These are phyloP conservation scores for Pseudomugil gertrudae DNA, from an alignment of 2,797 vertebrate genomes.

Conservation along the genomic window DNA sequence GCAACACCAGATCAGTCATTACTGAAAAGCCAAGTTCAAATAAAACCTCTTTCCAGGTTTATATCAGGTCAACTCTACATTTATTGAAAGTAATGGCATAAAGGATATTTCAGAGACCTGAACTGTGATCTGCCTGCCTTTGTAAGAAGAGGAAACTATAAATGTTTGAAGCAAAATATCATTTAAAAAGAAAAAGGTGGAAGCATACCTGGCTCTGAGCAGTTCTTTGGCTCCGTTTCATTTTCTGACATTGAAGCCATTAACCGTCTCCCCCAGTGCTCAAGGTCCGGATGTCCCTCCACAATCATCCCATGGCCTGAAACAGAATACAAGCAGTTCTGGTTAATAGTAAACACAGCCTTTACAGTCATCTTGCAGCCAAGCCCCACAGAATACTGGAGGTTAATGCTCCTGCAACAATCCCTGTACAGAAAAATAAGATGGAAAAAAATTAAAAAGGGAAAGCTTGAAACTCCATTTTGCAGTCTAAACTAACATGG, in stretches of 20 bases:
- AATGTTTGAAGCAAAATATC: neutral
- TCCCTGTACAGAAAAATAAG: neutral
- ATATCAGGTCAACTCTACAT: neutral
- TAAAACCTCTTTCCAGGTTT: neutral
- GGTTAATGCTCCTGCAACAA: neutral
- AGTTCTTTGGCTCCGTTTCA: conserved; percentile 76
- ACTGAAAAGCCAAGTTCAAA: no score
- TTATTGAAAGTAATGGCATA: neutral
- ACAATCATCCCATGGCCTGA: conserved; percentile 81
- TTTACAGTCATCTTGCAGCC: neutral
- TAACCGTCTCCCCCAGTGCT: conserved; percentile 80
- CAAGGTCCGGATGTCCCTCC: conserved; percentile 55
- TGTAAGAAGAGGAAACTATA: neutral
- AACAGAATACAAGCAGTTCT: conserved; percentile 20
- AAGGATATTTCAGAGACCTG: neutral
- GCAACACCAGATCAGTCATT: neutral
- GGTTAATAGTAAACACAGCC: conserved; percentile 10
- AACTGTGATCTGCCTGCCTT: neutral
- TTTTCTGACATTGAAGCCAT: conserved; percentile 75
- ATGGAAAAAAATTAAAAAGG: neutral
- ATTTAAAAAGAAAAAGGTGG: neutral
- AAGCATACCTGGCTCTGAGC: conserved; percentile 79
- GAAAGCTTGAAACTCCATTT: conserved; percentile 18
- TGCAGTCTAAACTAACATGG: conserved; percentile 23
- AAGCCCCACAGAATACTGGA: neutral